Evolutionary conservation across 2,113 vertebrate species (phyloP).

Genomic region (Percopsis transmontana): DNA sequence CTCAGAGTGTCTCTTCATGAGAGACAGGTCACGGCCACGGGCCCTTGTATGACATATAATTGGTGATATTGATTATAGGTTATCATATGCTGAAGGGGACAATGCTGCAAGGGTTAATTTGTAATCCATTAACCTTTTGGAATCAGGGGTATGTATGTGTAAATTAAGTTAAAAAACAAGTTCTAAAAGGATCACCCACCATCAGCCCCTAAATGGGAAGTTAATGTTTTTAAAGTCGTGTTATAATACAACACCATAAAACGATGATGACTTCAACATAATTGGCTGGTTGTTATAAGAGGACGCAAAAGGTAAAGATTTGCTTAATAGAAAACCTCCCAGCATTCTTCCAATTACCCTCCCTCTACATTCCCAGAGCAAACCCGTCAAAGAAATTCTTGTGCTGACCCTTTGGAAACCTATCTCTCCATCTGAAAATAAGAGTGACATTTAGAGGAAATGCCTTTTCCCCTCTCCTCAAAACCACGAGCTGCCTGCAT

Average conservation of each 20-base stretch:
- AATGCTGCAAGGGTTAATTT: constrained; percentile 83
- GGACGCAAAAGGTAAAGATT: constrained; percentile 22
- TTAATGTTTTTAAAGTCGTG: constrained; percentile 65
- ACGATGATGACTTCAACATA: constrained; percentile 23
- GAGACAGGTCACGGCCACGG: constrained; percentile 79
- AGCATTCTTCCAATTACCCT: constrained; percentile 25
- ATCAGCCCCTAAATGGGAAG: constrained; percentile 68
- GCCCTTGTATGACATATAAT: constrained; percentile 80
- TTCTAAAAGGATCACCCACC: constrained; percentile 69
- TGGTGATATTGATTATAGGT: constrained; percentile 86
- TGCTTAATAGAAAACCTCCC: constrained; percentile 19
- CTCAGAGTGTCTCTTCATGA: constrained; percentile 73
- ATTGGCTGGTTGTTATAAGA: constrained; percentile 27
- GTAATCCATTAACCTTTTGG: constrained; percentile 82
- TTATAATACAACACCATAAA: constrained; percentile 51
- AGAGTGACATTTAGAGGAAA: constrained; percentile 68
- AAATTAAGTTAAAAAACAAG: constrained; percentile 79
- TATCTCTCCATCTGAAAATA: constrained; percentile 50
- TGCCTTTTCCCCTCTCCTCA: constrained; percentile 47
- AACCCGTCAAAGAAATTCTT: constrained; percentile 38
- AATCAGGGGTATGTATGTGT: constrained; percentile 64
- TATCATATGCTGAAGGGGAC: constrained; percentile 81
- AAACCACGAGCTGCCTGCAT: constrained; percentile 35
- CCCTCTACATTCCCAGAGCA: constrained; percentile 29
- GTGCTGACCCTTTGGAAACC: constrained; percentile 50